Evolutionary conservation across 2,888 invertebrate genomes (phyloP), one percentile per base, ranked within the genome.

Genomic region (Drosophila niveifrons): DNA sequence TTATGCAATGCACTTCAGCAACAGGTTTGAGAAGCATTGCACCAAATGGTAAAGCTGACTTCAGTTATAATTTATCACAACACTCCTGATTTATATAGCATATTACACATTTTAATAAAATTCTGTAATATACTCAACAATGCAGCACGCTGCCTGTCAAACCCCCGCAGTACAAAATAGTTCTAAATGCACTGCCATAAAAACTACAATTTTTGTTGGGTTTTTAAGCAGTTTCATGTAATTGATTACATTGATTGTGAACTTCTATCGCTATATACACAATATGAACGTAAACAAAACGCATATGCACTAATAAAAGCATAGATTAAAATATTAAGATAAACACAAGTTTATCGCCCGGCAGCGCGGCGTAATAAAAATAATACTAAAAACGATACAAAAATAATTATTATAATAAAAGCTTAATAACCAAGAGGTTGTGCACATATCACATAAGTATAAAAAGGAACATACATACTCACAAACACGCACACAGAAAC

Each of bases 201-300:
- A 11, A 57, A 31, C 18, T 8, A 55, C 15, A n/a, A 15, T 43
- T 64, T 50, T 23, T 23, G 23, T 23, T 3, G 15, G 18, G 7
- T 9, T 36, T 66, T 59, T 48, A 78, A 77, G 77, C 77, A 68
- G 64, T 75, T 75, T 50, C 29, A 68, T 78, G 78, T 78, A 71
- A 65, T 79, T 79, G 77, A 80, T 79, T 79, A 79, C 74, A 79
- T 74, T 79, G 79, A 79, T 79, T 79, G 79, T 79, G 79, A 71
- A 68, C 59, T 70, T 53, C 57, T 80, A 70, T 70, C 66, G 71
- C 77, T 75, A 71, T 77, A 66, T 79, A 79, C 66, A 78, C 18
- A 62, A 59, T 36, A 18, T 28, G 53, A 72, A 34, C 31, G 43
- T 46, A 44, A 34, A n/a, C 11, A 39, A 17, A 56, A 28, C 39